Evolutionary conservation across 2,888 invertebrate species (phyloP), one percentile per base, ranked within the genome.

Genomic region (Ephialtes manifestator): DNA sequence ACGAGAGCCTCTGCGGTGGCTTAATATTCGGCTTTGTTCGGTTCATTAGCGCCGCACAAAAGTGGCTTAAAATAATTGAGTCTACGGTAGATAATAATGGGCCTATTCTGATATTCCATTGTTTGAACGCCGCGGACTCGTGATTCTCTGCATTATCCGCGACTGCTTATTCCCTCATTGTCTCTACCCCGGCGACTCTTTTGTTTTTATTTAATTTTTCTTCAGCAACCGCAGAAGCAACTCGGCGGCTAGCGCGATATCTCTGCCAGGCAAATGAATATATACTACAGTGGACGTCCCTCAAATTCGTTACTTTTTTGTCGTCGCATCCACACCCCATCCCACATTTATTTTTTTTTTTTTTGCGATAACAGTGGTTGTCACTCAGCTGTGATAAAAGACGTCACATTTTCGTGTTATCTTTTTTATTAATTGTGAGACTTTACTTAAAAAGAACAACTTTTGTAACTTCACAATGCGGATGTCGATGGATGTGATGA

Each of bases 21-120:
- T 91, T 90, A 90, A 91, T 92, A 92, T 92, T 90, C 90, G 85
- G 87, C 89, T 92, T 92, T 92, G 91, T 91, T 89, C 90, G 90
- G 87, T 91, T 93, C 93, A 93, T 93, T 93, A 93, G 92, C 89
- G 91, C 81, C 83, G 89, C 90, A 92, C 92, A 93, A 93, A 93
- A 93, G 93, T 93, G 89, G 92, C 91, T 92, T 92, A 90, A 91
- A 92, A 93, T 93, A 93, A 93, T 93, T 92, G 90, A 92, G 92
- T 93, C 92, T 92, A 89, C 90, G 88, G 88, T 86, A 90, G 80
- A 90, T 87, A 87, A 92, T 92, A 91, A 92, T 90, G 84, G 91
- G 65, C 85, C 90, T 87, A 92, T 93, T 92, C 90, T 91, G 91
- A 91, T 92, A 90, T 92, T 88, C 90, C 89, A 92, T 93, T 93